These are phyloP conservation scores for Forbesichthys papilliferus DNA, from an alignment of 2,113 vertebrate species.

Conservation along the genomic window DNA sequence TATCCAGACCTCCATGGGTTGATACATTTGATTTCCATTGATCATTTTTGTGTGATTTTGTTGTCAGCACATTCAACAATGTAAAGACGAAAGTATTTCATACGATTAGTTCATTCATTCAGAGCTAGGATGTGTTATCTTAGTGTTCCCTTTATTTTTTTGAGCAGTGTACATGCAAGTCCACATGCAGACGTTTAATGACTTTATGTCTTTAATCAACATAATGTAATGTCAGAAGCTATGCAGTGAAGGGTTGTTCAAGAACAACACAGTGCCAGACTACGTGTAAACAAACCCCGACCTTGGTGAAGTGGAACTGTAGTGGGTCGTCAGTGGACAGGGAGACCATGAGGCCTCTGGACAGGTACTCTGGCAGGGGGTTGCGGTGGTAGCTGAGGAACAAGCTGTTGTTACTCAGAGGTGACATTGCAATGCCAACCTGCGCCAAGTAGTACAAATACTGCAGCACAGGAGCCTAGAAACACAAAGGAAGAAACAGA, in stretches of 20 bases:
- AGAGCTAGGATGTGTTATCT: too few relatives aligned
- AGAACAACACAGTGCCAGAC: background rate
- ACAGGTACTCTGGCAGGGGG: constrained; percentile 92
- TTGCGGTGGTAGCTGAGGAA: constrained; percentile 98
- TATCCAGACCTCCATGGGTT: too few relatives aligned
- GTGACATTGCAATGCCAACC: constrained; percentile 96
- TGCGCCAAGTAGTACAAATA: constrained; percentile 98
- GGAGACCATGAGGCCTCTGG: constrained; percentile 91
- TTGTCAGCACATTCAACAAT: too few relatives aligned
- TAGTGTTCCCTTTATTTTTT: too few relatives aligned
- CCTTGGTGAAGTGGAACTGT: constrained; percentile 98
- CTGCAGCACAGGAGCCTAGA: constrained; percentile 92
- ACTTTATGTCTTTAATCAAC: too few relatives aligned
- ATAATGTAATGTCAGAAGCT: too few relatives aligned
- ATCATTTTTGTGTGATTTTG: too few relatives aligned
- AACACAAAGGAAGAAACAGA: background rate
- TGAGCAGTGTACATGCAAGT: background rate
- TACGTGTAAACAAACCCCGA: constrained; percentile 45
- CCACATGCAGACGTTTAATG: background rate
- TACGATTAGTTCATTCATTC: too few relatives aligned
- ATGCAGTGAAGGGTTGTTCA: too few relatives aligned
- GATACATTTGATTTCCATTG: too few relatives aligned
- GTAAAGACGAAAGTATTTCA: too few relatives aligned
- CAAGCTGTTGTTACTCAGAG: constrained; percentile 96
- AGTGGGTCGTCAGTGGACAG: constrained; percentile 95